phyloP scores from a whole-genome alignment of 2,888 invertebrate genomes.

The Pocota personata region DNA sequence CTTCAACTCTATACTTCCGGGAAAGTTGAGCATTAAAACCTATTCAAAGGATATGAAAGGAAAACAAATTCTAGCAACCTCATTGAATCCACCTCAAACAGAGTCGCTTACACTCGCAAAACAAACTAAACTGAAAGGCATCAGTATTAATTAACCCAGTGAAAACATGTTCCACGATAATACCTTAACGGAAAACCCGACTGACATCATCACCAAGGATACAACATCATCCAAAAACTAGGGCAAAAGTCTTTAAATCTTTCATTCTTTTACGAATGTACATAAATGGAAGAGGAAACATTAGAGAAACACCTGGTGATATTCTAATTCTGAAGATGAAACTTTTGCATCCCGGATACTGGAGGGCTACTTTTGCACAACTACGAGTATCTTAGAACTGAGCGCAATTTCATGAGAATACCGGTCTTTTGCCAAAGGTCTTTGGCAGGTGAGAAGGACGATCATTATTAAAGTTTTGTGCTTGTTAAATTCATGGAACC shows the following conservation, averaged over 20 bases:
- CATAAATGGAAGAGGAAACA: background rate
- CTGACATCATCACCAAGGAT: background rate
- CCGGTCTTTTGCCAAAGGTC: constrained; percentile 11
- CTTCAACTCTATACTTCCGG: background rate
- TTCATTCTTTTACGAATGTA: background rate
- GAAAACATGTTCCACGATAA: background rate
- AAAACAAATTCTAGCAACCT: background rate
- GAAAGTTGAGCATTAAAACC: background rate
- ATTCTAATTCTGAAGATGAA: background rate
- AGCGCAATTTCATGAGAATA: background rate
- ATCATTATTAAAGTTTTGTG: constrained; percentile 57
- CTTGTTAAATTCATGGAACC: constrained; percentile 30
- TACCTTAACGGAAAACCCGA: background rate
- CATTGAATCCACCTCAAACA: background rate
- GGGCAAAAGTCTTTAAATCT: constrained; percentile 37
- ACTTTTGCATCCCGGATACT: constrained; percentile 14
- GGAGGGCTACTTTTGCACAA: background rate
- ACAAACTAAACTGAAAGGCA: background rate
- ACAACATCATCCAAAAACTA: constrained; percentile 14
- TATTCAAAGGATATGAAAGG: background rate
- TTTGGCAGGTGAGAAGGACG: constrained; percentile 6
- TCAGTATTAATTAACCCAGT: background rate
- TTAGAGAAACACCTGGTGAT: constrained; percentile 31
- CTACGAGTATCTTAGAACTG: background rate
- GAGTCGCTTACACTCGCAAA: constrained; percentile 3